Base-by-base conservation (phyloP, 2,797 vertebrate genomes). In the Liasis olivaceus region DNA sequence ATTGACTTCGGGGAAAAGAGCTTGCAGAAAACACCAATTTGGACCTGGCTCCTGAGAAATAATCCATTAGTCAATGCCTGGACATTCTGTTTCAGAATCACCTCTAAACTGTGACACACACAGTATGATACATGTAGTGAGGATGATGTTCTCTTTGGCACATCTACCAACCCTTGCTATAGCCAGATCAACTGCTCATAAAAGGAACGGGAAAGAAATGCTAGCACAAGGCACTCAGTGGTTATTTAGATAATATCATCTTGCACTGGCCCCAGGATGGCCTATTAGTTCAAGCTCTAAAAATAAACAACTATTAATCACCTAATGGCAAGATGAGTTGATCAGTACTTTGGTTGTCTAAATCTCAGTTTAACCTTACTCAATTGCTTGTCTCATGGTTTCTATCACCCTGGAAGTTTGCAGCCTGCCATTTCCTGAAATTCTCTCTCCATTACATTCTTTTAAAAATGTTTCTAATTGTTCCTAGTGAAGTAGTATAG, bases 251-350 rank as follows among this genome's bases (percentile, higher is more conserved):
- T 98, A 98, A 95, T 98, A 98, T 98, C 97, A 96, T 97, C 97
- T 98, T 97, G 95, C 96, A 92, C 89, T 97, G 97, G 95, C 97
- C 97, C 97, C 97, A 95, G 94, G 89, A 97, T 96, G 96, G 96
- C 95, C 96, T 96, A 93, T 97, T 97, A 97, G 97, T 97, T 98
- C 95, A 96, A 98, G 97, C 97, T 97, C 97, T 98, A 98, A 98
- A 98, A 98, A 98, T 98, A 98, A 98, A 98, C 98, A 98, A 92
- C 95, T 96, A 94, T 98, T 98, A 98, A 98, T 98, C 98, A 98
- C 96, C 97, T 97, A 97, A 96, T 95, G 96, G 97, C 97, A 98
- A 93, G 95, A 93, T 93, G 96, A 93, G 93, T 97, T 97, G 97
- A 97, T 97, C 96, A 95, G 92, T 93, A 95, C 95, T 97, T 97